Base-by-base conservation (phyloP, 2,797 vertebrate species). In the Crenichthys baileyi region DNA sequence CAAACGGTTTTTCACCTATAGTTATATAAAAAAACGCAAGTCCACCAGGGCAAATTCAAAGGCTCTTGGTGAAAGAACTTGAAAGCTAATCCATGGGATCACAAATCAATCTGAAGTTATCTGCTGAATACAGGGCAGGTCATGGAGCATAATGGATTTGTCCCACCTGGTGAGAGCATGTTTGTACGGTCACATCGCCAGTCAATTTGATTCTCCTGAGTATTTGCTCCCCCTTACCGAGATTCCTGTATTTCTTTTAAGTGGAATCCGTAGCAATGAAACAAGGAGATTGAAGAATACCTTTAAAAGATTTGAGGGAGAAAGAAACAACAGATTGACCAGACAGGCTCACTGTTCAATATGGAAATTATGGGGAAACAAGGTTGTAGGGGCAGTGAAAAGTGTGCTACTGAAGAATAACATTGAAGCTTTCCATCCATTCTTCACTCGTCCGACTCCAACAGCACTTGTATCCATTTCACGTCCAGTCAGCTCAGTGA, bases 21-120 rank as follows among this genome's bases (percentile, higher is more conserved):
- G 61, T 72, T 89, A 55, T 79, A 31, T 31, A 44, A 16, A 24
- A 73, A 81, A 84, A 81, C 63, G 53, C 72, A 88, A 81, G 51
- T 88, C 79, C 70, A 79, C 70, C 72, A 39, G 79, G 24, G 60
- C 8, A 81, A 87, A 76, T 31, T 77, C 78, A 41, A 90, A 86
- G 84, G 58, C 80, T 82, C 75, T 86, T 65, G 83, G 48, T 80
- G 72, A 76, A 73, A 81, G 72, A 79, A 74, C 22, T 79, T 86
- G 78, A 83, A 85, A 82, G 70, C 89, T 92, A 94, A 94, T 92
- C 93, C 90, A 92, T 89, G 76, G 76, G 88, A 88, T 91, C 80
- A 83, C 53, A 72, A 82, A 88, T 83, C 77, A 80, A 82, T 86
- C 77, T 78, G 70, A 83, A 73, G 84, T 83, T 88, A 79, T 89